Conservation (phyloP, 2,888 invertebrate species). For the Lasioglossum calceatum region DNA sequence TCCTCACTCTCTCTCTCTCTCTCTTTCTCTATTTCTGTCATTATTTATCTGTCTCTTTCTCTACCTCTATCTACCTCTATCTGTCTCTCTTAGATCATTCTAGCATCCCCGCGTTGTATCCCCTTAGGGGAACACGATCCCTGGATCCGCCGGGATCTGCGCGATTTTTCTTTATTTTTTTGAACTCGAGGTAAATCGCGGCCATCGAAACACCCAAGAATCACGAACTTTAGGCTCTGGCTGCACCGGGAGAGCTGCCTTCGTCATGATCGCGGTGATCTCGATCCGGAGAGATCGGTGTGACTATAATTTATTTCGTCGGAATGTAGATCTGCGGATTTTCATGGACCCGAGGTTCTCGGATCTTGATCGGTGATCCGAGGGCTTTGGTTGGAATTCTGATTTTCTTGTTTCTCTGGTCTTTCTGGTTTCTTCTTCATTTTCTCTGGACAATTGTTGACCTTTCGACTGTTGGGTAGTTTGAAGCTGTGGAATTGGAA, state of each 20-base stretch:
- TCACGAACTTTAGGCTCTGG: conserved; percentile 11
- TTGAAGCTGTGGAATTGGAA: too few relatives aligned
- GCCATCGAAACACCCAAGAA: background rate
- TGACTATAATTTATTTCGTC: too few relatives aligned
- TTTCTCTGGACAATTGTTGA: too few relatives aligned
- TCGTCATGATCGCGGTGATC: background rate
- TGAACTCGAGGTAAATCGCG: background rate
- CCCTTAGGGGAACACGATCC: background rate
- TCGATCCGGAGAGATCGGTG: background rate
- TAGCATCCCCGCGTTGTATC: background rate
- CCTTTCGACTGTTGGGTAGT: too few relatives aligned
- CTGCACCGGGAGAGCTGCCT: conserved; percentile 1
- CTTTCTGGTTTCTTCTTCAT: too few relatives aligned
- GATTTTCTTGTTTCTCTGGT: too few relatives aligned
- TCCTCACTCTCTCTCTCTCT: background rate
- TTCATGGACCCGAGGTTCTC: background rate
- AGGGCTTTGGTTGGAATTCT: too few relatives aligned
- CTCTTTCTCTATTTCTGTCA: background rate
- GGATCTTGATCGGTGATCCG: too few relatives aligned
- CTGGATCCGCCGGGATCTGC: background rate
- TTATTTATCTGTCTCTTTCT: conserved; percentile 29
- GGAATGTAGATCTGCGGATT: background rate
- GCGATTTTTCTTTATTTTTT: background rate
- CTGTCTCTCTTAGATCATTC: background rate
- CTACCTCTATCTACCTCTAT: background rate